Evolutionary conservation across 2,797 vertebrate genomes (phyloP), one percentile per base, ranked within the genome.

Genomic region (Trachurus trachurus): DNA sequence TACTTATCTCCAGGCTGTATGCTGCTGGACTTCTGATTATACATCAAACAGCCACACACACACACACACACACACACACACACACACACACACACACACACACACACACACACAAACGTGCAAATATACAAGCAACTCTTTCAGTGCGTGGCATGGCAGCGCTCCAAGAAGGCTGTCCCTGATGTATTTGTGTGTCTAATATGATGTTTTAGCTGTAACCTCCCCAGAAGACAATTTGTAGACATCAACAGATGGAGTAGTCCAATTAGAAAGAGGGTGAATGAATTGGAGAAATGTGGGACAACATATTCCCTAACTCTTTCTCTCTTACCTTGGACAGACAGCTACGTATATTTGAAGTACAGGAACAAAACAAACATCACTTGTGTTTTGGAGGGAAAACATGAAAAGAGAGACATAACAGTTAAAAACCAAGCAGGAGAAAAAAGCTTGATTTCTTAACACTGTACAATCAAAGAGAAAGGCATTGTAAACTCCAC

Each of bases 161-260:
- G 5, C 78, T 90, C 89, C 91, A 93, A 63, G 61, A 82, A 76
- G 60, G 62, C 65, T 16, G 56, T 92, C 90, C 89, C 90, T 79
- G 57, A 77, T 83, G 91, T 26, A 88, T 87, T 78, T 86, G 76
- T 80, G 86, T 83, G 83, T 89, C 85, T 92, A 91, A 94, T 93
- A 72, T 77, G 90, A 91, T 88, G 88, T 79, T 94, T 90, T 88
- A 91, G 84, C 85, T 54, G 52, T 60, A 84, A 62, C 83, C 60
- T 89, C 78, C 91, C 91, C 88, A 78, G 40, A 89, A 91, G 92
- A 89, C 86, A 85, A 64, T 88, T 89, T 84, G 86, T 81, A 81
- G 85, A 85, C 90, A 90, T 85, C 85, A 91, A 89, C 92, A 94
- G 94, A 94, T 93, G 93, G 92, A 93, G 84, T 74, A 88, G 91